Evolutionary conservation across 2,888 invertebrate genomes (phyloP), one percentile per base, ranked within the genome.

Genomic region (Andrena camellia): DNA sequence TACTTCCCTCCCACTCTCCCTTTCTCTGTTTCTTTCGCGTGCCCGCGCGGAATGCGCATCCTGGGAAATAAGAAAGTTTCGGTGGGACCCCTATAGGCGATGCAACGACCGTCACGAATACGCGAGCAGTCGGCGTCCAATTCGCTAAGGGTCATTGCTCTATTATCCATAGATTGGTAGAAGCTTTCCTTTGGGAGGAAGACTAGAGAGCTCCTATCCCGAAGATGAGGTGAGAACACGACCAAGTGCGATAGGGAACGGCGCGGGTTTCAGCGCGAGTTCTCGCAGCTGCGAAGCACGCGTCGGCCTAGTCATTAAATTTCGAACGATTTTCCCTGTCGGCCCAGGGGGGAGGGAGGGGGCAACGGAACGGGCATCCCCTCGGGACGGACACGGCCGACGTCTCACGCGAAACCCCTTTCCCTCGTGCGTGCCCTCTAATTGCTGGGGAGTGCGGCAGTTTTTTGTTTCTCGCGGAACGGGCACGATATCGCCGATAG

Each of bases 41-140:
- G 31, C 50, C 6, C 59, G 17, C 26, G 52, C 57, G 85, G 70
- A 81, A 78, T 73, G 81, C 68, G 72, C 66, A 59, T 71, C 78
- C 72, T 48, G 52, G 60, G 78, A 78, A 81, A 86, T 76, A 86
- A 87, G 88, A 86, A 87, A 87, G 87, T 88, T 74, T 81, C 68
- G 80, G 52, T 20, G 75, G 71, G 68, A 62, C 59, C 29, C 64
- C 52, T 66, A 33, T 35, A 31, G 29, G 6, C 68, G 76, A 33
- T 59, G 29, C 4, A 33, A 69, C 29, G 29, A 26, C 33, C 35
- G 20, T 23, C 50, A 4, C n/a, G 33, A 57, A 60, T 31, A 23
- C 52, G 26, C 35, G 23, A 57, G 42, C 63, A 7, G 1, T 26
- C 33, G 23, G 33, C 31, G n/a, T 17, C 52, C 23, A 67, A 31